Base-by-base conservation (phyloP, 2,797 vertebrate species). In the Megalops cyprinoides region DNA sequence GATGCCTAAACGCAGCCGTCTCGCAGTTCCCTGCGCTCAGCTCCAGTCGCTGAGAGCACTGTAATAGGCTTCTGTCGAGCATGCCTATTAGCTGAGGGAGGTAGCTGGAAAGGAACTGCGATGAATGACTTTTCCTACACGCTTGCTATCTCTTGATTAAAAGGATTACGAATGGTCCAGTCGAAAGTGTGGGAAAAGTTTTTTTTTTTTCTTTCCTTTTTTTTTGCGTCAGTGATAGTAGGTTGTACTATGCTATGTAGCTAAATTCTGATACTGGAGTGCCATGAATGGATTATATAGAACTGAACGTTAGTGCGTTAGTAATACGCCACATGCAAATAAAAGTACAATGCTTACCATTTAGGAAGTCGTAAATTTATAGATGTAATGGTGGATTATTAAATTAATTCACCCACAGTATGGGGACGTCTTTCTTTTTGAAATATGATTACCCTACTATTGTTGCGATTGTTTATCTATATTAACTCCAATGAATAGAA, bases 121-220 rank as follows among this genome's bases (percentile, higher is more conserved):
- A 76, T 51, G 80, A 82, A 79, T 83, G 51, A 82, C 77, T 77
- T 80, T 77, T 69, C 79, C 76, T 55, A 46, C 71, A 62, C 62
- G 4, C 48, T 71, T 28, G 46, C n/a, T 74, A 62, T 67, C 75
- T 60, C 67, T 49, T 73, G 77, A 5, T 53, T 39, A 25, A 60
- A 81, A 44, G 31, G 18, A 18, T 39, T 76, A 44, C 48, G 77
- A 85, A 81, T 71, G 75, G 81, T 82, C 86, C 79, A 81, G 84
- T 82, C 81, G 80, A 84, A 79, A 81, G 80, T 84, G 81, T 83
- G 80, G 79, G 79, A 86, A 82, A 86, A 86, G 82, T 86, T 88
- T 76, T n/a, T n/a, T n/a, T n/a, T n/a, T 23, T 56, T 60, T 6
- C 65, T 37, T 28, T n/a, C 60, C 23, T 56, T 6, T 65, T 37